phyloP scores from a whole-genome alignment of 2,797 vertebrate species.

The Pseudopleuronectes americanus region DNA sequence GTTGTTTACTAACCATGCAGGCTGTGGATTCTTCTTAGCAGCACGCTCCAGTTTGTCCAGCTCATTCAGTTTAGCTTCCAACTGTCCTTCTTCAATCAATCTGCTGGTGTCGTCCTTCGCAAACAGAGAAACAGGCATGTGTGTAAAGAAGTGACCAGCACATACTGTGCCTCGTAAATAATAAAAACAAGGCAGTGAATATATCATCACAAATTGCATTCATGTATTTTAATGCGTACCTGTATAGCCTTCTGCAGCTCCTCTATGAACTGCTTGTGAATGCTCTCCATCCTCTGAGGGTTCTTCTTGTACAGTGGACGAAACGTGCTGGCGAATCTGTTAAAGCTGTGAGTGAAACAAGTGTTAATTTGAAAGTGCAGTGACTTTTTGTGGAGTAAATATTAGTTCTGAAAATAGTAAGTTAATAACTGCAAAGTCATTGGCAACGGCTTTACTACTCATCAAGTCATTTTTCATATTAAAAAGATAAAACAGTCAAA shows the following conservation, averaged over 20 bases:
- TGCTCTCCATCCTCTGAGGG: constrained; percentile 85
- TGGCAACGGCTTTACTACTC: neutral
- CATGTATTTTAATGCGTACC: constrained; percentile 72
- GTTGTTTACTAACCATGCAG: constrained; percentile 84
- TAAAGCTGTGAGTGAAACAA: constrained; percentile 80
- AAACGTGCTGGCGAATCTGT: constrained; percentile 88
- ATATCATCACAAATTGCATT: neutral
- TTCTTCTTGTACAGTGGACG: constrained; percentile 86
- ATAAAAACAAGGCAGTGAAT: constrained; percentile 1
- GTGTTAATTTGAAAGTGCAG: neutral
- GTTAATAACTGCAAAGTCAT: neutral
- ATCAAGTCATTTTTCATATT: neutral
- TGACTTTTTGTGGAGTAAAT: neutral
- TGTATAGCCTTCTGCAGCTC: constrained; percentile 84
- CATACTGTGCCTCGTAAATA: neutral
- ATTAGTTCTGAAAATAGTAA: neutral
- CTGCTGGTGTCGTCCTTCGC: constrained; percentile 88
- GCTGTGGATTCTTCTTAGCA: constrained; percentile 72
- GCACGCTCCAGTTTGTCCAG: constrained; percentile 88
- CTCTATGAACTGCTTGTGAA: constrained; percentile 88
- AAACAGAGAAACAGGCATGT: constrained; percentile 17
- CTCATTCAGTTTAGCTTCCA: constrained; percentile 86
- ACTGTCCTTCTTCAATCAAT: constrained; percentile 88
- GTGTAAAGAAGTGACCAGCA: constrained; percentile 7
- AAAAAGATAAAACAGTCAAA: no score